Base-by-base conservation (phyloP, 2,113 vertebrate species). In the Apteryx mantelli region DNA sequence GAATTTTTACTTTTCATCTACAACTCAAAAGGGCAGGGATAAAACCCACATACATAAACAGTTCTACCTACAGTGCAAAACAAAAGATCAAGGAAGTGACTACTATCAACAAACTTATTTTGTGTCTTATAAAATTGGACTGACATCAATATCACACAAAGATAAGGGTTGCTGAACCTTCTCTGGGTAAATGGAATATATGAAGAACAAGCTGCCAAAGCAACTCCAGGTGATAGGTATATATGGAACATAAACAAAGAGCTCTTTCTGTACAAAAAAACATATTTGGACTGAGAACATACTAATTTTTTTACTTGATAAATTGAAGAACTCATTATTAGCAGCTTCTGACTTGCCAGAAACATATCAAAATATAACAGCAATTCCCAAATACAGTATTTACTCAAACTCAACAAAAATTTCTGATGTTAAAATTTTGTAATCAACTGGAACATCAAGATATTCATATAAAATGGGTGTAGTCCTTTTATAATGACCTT, bases 121-220 rank as follows among this genome's bases (percentile, higher is more conserved):
- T 53, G 7, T 55, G 32, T 36, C 48, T 76, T n/a, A 38, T 28
- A 52, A 88, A 80, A 81, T 11, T 30, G 18, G 19, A 30, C 52
- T 17, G 17, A 34, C 48, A 64, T 5, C 1, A 8, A 13, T 48
- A 75, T 18, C 24, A 70, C 30, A 63, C n/a, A 55, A 78, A 79
- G 55, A 28, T 20, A 71, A 60, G 3, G 10, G 13, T 4, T 46
- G 21, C 56, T 73, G 32, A 79, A 56, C 42, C 24, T 50, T 60
- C 44, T 17, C 55, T 8, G 5, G 61, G 8, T 46, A 76, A 81
- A 75, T 18, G 13, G 44, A 86, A 53, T 32, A 69, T 1, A 2
- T 14, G 52, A 95, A 85, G 26, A 64, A 68, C 30, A 70, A 44
- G 42, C 22, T 94, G 71, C 19, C 44, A 69, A 82, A 96, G 63